These are phyloP conservation scores for Camelus dromedarius DNA, from an alignment of 2,113 vertebrate species.

Conservation along the genomic window DNA sequence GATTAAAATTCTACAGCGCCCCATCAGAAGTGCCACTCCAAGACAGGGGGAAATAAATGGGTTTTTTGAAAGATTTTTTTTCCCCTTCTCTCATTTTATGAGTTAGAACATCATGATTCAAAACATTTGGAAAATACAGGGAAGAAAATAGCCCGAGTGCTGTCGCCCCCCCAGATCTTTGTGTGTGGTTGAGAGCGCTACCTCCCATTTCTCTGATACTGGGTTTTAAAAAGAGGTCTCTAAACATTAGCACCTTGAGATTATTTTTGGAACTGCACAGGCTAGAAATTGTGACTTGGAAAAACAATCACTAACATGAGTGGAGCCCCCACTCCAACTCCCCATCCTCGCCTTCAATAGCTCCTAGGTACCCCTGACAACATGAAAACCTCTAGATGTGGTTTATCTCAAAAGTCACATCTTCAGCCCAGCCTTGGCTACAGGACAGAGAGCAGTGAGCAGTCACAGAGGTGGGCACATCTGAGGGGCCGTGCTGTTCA, in stretches of 20 bases:
- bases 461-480: fast-evolving
- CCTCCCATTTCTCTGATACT: fast-evolving
- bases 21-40: background rate
- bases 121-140: background rate
- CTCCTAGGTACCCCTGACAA: fast-evolving
- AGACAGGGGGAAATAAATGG: background rate
- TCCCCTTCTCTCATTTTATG: background rate
- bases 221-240: background rate
- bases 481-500: fast-evolving
- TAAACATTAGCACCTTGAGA: background rate
- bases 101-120: background rate
- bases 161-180: too few species aligned
- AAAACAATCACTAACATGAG: background rate
- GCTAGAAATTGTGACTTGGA: background rate
- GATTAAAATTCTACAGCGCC: background rate
- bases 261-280: background rate
- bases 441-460: fast-evolving
- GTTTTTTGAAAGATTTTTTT: background rate
- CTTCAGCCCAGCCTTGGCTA: too few species aligned
- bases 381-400: background rate
- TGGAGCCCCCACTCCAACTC: fast-evolving
- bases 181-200: background rate
- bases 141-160: background rate
- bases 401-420: background rate
- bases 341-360: fast-evolving